phyloP scores from a whole-genome alignment of 2,797 vertebrate genomes.

The Melanotaenia parkinsoni region DNA sequence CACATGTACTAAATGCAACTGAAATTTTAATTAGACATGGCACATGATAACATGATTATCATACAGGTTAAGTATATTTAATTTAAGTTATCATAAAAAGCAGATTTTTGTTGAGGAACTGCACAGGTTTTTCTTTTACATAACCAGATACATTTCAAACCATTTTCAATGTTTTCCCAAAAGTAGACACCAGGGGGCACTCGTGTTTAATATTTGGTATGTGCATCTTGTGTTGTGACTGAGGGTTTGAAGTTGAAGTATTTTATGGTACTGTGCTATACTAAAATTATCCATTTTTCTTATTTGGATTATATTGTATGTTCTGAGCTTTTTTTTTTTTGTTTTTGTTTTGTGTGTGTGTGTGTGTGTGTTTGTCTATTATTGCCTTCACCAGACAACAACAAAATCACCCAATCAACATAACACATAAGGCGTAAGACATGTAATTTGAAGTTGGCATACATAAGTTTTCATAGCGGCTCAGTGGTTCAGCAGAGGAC shows the following conservation, averaged over 20 bases:
- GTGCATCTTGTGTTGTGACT: neutral
- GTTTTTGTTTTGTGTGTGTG: too few relatives aligned
- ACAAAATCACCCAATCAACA: too few relatives aligned
- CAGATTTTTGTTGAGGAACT: neutral
- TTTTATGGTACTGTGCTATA: neutral
- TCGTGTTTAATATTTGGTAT: constrained; percentile 3
- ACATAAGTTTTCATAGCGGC: too few relatives aligned
- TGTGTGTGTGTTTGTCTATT: neutral
- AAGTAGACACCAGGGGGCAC: constrained; percentile 19
- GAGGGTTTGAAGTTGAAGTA: constrained; percentile 1
- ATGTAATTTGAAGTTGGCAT: too few relatives aligned
- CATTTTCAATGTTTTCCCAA: neutral
- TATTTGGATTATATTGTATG: neutral
- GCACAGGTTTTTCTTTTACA: neutral
- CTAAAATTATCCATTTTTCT: neutral
- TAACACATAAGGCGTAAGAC: too few relatives aligned
- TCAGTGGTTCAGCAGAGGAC: too few relatives aligned
- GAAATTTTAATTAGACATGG: neutral
- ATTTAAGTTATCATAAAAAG: neutral
- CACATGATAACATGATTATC: neutral
- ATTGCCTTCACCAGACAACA: neutral
- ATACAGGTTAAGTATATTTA: neutral
- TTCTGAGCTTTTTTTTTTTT: too few relatives aligned
- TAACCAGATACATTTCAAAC: too few relatives aligned
- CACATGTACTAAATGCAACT: neutral